Evolutionary conservation across 2,113 vertebrate species (phyloP), one percentile per base, ranked within the genome.

Genomic region (Gallinago jamesoni): DNA sequence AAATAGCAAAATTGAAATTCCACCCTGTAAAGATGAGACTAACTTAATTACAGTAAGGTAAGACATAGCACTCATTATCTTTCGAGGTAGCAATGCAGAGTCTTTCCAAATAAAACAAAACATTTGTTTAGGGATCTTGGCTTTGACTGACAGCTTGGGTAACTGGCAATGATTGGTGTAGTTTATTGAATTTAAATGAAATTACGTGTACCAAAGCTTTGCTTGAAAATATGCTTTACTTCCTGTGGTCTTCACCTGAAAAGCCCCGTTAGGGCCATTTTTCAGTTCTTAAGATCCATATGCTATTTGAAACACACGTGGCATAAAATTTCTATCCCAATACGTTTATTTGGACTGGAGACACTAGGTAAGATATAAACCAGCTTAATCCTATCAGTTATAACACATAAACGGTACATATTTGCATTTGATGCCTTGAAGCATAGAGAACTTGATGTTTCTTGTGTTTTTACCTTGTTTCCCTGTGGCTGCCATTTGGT

Each of bases 391-490:
- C 63, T 88, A 70, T 72, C 79, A 76, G 73, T 87, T 94, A 86
- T 79, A 90, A 84, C 52, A 39, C 48, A 93, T 91, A 92, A 82
- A 45, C 52, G 30, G 67, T 63, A 62, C 82, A 62, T 17, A 93
- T 95, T 84, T 89, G 52, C 57, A 76, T 80, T 77, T 57, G 41
- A 69, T 90, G 53, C 81, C 94, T 92, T 90, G 68, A 96, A 98
- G 87, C 62, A 30, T 69, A 85, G 33, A 93, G 22, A 5, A 52
- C 67, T 94, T 95, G 66, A 48, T 95, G 88, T 94, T 96, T 96
- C 77, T 64, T 90, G 43, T 89, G 92, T 84, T 96, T 97, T 96
- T 87, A 96, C 76, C 94, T 97, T 94, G 78, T 96, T 97, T 96
- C 95, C 94, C 89, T 95, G 92, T 85, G 85, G 89, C 81, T 95